Evolutionary conservation across 2,797 vertebrate species (phyloP).

Genomic region (Falco columbarius): DNA sequence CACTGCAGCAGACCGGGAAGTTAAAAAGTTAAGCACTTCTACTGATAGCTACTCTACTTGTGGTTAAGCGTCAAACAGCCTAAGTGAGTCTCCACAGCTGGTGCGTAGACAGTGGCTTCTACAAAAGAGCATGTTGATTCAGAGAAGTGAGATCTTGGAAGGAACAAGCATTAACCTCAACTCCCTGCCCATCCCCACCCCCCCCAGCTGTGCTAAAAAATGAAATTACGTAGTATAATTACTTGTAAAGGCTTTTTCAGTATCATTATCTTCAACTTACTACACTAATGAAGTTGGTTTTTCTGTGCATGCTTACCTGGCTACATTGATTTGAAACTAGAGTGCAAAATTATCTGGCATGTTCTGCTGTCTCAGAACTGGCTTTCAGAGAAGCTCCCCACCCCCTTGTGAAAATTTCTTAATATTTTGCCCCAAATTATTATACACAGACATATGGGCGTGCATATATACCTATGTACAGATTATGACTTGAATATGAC

Average conservation of each 20-base stretch:
- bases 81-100: not conserved
- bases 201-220: not conserved
- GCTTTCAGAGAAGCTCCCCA: not conserved
- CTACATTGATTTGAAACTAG: not conserved
- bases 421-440: not conserved
- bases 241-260: not conserved
- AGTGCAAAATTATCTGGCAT: not conserved
- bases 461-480: not conserved
- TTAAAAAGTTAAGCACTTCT: not conserved
- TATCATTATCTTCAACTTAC: not conserved
- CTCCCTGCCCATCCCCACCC: not conserved
- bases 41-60: not conserved
- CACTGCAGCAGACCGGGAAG: not conserved
- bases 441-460: rapidly evolving
- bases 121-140: not conserved
- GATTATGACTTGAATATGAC: not conserved
- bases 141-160: not conserved
- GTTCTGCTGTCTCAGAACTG: not conserved
- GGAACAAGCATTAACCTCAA: not conserved
- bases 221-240: not conserved
- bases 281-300: not conserved
- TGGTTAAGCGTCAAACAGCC: not conserved
- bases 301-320: not conserved
- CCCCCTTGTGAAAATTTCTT: not conserved
- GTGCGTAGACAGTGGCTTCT: not conserved